Conservation (phyloP, 2,888 invertebrate species). For the Trichogramma dendrolimi region DNA sequence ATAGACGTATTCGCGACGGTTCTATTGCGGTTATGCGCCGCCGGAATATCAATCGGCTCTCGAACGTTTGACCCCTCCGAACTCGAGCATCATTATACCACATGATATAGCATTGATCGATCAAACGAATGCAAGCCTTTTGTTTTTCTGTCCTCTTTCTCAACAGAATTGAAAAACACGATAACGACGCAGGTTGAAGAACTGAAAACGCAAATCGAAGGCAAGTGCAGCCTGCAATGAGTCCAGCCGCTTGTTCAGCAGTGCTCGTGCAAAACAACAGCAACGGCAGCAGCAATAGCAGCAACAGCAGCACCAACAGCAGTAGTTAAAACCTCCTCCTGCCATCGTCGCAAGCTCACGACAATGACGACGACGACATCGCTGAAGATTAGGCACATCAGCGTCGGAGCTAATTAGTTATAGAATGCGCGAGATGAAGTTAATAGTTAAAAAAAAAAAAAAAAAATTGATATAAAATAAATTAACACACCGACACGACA, state of each 20-base stretch:
- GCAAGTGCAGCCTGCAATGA: slow-evolving; percentile 95
- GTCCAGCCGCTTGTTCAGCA: slow-evolving; percentile 42
- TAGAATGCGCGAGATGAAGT: no score
- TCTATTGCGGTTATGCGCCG: no score
- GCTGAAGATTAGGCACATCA: slow-evolving; percentile 3
- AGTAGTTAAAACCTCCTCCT: slow-evolving; percentile 18
- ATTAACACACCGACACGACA: no score
- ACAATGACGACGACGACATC: slow-evolving; percentile 24
- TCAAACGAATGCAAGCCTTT: neutral
- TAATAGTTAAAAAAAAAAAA: no score
- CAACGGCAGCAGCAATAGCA: neutral
- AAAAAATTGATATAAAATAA: no score
- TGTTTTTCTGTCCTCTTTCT: slow-evolving; percentile 20
- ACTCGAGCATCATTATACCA: no score
- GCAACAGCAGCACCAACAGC: neutral
- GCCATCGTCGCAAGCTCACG: slow-evolving; percentile 14
- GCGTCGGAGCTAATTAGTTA: no score
- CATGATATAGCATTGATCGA: no score
- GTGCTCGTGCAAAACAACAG: slow-evolving; percentile 11
- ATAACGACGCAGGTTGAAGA: slow-evolving; percentile 96
- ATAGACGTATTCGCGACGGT: no score
- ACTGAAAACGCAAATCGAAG: slow-evolving; percentile 93
- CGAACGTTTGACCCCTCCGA: no score
- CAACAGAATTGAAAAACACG: slow-evolving; percentile 93
- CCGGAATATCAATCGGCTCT: no score